Evolutionary conservation across 2,113 vertebrate genomes (phyloP).

Genomic region (Falco punctatus): DNA sequence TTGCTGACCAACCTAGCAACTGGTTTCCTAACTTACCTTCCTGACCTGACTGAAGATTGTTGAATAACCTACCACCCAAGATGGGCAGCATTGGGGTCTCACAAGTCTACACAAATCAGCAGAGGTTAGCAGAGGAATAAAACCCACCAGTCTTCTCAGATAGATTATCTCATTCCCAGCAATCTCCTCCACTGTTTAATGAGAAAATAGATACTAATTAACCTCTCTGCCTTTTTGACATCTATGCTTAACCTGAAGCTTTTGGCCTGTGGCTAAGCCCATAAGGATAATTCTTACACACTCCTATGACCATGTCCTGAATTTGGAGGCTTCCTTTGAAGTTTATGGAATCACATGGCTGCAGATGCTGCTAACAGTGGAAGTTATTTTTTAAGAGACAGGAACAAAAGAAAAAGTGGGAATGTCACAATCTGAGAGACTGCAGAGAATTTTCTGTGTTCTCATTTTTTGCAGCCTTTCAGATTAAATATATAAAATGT

Average conservation of each 20-base stretch:
- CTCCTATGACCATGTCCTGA: neutral
- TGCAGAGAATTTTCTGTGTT: neutral
- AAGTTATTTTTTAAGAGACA: neutral
- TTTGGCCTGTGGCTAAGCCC: neutral
- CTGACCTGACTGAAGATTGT: neutral
- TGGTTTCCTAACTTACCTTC: neutral
- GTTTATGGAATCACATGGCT: neutral
- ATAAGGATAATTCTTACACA: neutral
- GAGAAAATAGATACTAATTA: neutral
- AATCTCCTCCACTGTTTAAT: neutral
- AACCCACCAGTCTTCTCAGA: neutral
- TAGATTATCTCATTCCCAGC: neutral
- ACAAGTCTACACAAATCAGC: neutral
- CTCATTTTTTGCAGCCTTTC: neutral
- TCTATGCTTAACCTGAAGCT: neutral
- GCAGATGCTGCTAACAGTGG: neutral
- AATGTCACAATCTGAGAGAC: neutral
- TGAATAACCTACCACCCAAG: fast-evolving
- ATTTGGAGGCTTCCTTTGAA: neutral
- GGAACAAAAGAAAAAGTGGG: neutral
- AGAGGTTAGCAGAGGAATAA: neutral
- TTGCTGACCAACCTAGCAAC: neutral
- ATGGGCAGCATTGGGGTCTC: neutral
- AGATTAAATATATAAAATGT: neutral
- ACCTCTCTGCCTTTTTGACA: neutral